Evolutionary conservation across 2,888 invertebrate species (phyloP).

Genomic region (Liopterus haemorrhoidalis): DNA sequence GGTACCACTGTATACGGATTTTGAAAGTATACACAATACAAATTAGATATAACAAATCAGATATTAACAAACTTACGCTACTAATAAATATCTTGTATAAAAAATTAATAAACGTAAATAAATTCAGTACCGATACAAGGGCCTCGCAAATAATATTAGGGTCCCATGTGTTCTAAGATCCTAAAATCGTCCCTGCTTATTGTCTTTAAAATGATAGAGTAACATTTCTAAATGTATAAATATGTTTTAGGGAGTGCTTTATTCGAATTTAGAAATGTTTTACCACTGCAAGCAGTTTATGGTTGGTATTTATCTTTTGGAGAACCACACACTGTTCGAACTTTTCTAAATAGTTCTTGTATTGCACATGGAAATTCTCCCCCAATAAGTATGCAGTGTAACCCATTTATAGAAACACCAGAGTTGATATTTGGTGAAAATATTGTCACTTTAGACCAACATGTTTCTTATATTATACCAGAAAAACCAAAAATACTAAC

Average conservation of each 20-base stretch:
- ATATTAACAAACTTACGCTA: too few species aligned
- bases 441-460: too few species aligned
- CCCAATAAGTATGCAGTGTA: neutral
- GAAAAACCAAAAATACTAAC: constrained; percentile 37
- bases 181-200: neutral
- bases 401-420: too few species aligned
- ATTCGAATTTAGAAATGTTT: constrained; percentile 35
- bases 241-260: constrained; percentile 25
- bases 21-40: too few species aligned
- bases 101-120: too few species aligned
- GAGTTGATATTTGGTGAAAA: too few species aligned
- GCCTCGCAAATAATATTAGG: too few species aligned
- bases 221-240: neutral
- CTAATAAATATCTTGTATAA: too few species aligned
- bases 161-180: neutral
- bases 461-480: too few species aligned
- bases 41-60: too few species aligned
- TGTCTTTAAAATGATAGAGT: neutral
- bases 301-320: constrained; percentile 46
- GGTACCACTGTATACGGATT: too few species aligned
- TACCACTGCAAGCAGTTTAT: constrained; percentile 48
- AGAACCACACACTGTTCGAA: constrained; percentile 45
- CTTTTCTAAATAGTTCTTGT: constrained; percentile 42
- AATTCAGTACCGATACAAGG: too few species aligned
- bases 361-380: constrained; percentile 32